phyloP scores from a whole-genome alignment of 2,888 invertebrate genomes.

The Auanema freiburgensis region DNA sequence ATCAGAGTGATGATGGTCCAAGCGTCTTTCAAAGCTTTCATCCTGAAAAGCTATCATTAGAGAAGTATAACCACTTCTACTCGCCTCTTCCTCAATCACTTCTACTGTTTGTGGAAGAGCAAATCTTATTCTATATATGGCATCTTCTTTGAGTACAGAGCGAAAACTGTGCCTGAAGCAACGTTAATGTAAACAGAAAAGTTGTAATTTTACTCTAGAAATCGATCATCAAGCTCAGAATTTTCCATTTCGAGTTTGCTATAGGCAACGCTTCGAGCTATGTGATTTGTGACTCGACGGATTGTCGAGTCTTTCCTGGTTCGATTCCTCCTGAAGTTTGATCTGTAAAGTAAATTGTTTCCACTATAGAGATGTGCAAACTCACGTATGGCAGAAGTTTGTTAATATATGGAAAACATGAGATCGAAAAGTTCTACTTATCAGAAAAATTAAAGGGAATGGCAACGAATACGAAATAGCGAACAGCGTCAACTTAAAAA shows the following conservation, averaged over 20 bases:
- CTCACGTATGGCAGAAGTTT: conserved; percentile 35
- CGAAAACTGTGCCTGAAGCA: conserved; percentile 29
- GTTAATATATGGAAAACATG: conserved; percentile 42
- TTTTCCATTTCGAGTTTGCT: conserved; percentile 51
- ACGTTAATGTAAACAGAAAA: background rate
- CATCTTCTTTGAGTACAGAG: conserved; percentile 37
- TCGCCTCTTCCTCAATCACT: conserved; percentile 22
- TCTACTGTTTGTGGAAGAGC: conserved; percentile 36
- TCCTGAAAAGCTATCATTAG: background rate
- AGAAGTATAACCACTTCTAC: background rate
- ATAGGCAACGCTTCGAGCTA: conserved; percentile 38
- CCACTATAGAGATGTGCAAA: background rate
- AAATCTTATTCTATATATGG: conserved; percentile 42
- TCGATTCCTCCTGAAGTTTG: background rate
- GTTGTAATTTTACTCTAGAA: background rate
- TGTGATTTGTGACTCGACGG: conserved; percentile 32
- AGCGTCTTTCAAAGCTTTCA: background rate
- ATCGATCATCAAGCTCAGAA: conserved; percentile 40
- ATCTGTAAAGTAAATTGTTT: background rate
- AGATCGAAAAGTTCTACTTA: conserved; percentile 35
- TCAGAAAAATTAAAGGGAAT: conserved; percentile 35
- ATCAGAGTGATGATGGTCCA: background rate
- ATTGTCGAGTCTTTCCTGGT: conserved; percentile 33
- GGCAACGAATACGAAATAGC: conserved; percentile 38
- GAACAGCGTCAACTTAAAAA: conserved; percentile 33